phyloP scores from a whole-genome alignment of 1,140 invertebrate genomes.

The Mamestra configurata region DNA sequence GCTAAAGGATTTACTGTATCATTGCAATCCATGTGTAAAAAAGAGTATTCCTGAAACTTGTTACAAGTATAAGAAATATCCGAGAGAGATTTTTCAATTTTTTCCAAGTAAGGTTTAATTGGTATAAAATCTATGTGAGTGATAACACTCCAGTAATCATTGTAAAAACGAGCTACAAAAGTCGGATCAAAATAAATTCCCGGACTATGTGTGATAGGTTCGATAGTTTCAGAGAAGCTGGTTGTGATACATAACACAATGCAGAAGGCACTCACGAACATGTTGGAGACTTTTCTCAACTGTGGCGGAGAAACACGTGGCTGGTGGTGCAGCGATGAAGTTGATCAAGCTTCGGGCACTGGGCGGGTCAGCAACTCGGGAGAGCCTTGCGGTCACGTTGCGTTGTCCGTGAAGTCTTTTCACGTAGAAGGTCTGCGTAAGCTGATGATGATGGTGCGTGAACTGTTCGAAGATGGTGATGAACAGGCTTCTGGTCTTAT shows the following conservation, averaged over 20 bases:
- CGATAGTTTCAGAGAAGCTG: not conserved
- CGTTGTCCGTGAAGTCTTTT: no score
- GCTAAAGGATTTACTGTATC: slow-evolving; percentile 39
- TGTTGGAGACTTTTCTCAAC: not conserved
- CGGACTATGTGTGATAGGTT: slow-evolving; percentile 30
- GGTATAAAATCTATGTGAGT: slow-evolving; percentile 55
- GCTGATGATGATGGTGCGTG: no score
- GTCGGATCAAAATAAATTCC: slow-evolving; percentile 60
- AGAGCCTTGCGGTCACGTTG: no score
- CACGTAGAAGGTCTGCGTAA: no score
- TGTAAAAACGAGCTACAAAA: slow-evolving; percentile 50
- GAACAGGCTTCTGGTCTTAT: no score
- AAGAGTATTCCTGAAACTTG: not conserved
- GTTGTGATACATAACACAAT: not conserved
- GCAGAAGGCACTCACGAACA: not conserved
- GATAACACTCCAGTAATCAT: slow-evolving; percentile 58
- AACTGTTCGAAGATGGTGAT: no score
- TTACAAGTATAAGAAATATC: not conserved
- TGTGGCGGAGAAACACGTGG: no score
- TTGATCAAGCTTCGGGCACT: no score
- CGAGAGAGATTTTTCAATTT: slow-evolving; percentile 27
- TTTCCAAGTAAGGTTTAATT: slow-evolving; percentile 54
- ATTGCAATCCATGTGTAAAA: slow-evolving; percentile 22
- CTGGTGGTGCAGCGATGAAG: no score
- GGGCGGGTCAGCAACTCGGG: no score